phyloP scores from a whole-genome alignment of 1,140 invertebrate species.

The Drosophila dunni region DNA sequence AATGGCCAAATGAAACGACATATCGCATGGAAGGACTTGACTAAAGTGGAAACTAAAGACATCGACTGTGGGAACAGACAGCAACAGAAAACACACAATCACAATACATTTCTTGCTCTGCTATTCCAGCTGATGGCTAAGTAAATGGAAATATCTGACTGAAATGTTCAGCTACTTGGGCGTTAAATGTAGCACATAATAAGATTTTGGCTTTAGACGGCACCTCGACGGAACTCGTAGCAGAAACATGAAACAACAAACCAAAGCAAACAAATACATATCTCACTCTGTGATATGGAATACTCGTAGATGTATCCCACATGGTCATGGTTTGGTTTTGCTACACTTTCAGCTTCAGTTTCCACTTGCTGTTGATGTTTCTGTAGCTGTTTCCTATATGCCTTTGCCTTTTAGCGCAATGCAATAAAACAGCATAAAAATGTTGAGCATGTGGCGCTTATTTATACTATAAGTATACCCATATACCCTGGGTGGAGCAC shows the following conservation, averaged over 20 bases:
- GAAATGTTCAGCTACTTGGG: constrained; percentile 64
- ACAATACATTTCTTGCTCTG: constrained; percentile 17
- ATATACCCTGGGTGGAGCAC: not conserved
- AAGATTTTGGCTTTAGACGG: constrained; percentile 57
- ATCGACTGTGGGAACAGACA: not conserved
- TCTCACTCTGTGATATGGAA: not conserved
- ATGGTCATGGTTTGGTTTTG: constrained; percentile 34
- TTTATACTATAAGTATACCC: constrained; percentile 63
- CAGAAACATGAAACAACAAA: constrained; percentile 16
- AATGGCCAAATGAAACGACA: constrained; percentile 25
- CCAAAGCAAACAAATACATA: not conserved
- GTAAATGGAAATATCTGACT: constrained; percentile 46
- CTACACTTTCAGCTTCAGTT: constrained; percentile 32
- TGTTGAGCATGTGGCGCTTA: constrained; percentile 78
- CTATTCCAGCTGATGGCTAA: constrained; percentile 17
- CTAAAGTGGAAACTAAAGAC: constrained; percentile 20
- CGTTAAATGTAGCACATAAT: constrained; percentile 82
- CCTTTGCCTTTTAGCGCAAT: constrained; percentile 70
- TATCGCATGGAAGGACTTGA: constrained; percentile 13
- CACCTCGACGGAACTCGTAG: not conserved
- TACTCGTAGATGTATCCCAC: not conserved
- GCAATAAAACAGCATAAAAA: constrained; percentile 82
- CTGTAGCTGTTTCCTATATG: too few relatives aligned
- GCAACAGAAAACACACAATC: constrained; percentile 4
- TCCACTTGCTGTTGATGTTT: not conserved